A percentile compares a stretch with the other conserved stretches of the same genome.
Evolutionary conservation across 2,797 vertebrate genomes (phyloP).

Genomic region (Tragopan temminckii): DNA sequence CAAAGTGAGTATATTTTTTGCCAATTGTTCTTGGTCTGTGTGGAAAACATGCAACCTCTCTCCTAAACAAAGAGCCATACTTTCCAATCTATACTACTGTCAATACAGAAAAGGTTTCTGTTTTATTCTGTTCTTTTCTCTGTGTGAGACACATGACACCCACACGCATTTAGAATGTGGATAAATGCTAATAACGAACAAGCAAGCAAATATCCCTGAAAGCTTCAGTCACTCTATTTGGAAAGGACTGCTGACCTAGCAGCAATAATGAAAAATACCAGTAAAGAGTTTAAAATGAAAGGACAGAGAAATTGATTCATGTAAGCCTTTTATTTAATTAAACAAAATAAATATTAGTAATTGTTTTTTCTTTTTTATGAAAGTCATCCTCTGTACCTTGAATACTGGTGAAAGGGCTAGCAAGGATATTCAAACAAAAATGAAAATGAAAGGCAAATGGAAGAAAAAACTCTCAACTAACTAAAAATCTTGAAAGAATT

Average conservation of each 20-base stretch:
- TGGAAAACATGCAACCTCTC: background rate
- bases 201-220: background rate
- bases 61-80: background rate
- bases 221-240: background rate
- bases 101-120: background rate
- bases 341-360: background rate
- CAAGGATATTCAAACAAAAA: conserved; percentile 31
- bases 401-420: background rate
- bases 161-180: background rate
- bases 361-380: conserved; percentile 1
- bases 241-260: background rate
- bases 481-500: conserved; percentile 18
- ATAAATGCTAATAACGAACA: background rate
- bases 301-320: background rate
- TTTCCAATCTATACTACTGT: background rate
- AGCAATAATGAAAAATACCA: background rate
- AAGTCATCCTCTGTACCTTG: background rate
- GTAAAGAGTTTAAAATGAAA: background rate
- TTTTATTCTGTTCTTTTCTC: background rate
- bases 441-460: conserved; percentile 42
- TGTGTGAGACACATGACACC: background rate
- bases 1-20: background rate
- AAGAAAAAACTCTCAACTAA: conserved; percentile 34
- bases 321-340: background rate
- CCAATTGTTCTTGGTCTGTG: background rate